Base-by-base conservation (phyloP, 2,113 vertebrate genomes). In the Psittacus erithacus region DNA sequence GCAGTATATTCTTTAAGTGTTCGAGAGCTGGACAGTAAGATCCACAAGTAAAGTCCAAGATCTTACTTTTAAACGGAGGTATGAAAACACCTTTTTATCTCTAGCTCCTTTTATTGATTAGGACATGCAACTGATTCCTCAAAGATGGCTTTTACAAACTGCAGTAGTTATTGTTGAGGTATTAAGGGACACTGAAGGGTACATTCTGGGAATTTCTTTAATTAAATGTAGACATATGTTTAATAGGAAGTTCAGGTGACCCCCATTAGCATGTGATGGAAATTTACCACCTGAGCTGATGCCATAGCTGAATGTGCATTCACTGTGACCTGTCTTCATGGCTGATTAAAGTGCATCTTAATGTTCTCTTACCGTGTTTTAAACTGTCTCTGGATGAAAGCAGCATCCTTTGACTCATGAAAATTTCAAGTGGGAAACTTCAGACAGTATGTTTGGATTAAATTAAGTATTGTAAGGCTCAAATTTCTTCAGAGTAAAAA, bases 291-390 rank as follows among this genome's bases (percentile, higher is more conserved):
- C 46, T 33, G 67, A 74, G 31, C 35, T 55, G 71, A 19, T 62
- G 77, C 82, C 59, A 27, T 22, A 67, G 64, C 22, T 50, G 23
- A 25, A 17, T 4, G 12, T 12, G 16, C 9, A 2, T 19, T 24
- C 6, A 4, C 23, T 38, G 10, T 46, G 20, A 38, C n/a, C 59
- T 60, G 0, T 44, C 52, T 44, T 67, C 0, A 0, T 23, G 46
- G n/a, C 50, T 60, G 31, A 62, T 49, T 49, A 27, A 71, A 60
- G 65, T 49, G 46, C 27, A 35, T 87, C 33, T 44, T 55, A 31
- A 74, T 0, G 0, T 55, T 60, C 39, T 62, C 17, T 59, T 59
- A 11, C 0, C 2, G n/a, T 76, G 79, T 47, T 65, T 76, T 88
- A 50, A 63, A 31, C 39, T 59, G 20, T 41, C 28, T 35, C 17